These are phyloP conservation scores for Diadumene lineata DNA, from an alignment of 92 coral and sea anemone genomes.

Conservation along the genomic window DNA sequence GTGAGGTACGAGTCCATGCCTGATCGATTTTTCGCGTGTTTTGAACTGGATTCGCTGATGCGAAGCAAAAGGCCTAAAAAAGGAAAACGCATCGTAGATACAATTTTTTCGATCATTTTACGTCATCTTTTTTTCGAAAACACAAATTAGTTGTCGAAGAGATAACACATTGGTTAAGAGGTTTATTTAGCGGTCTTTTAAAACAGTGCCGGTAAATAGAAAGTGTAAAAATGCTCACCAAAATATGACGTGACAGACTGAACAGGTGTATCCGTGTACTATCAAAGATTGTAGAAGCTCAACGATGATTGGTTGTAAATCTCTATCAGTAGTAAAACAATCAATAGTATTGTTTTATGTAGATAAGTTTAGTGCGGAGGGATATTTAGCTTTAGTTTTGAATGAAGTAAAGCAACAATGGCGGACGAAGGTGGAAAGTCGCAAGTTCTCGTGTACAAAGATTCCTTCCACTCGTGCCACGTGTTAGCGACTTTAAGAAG, in stretches of 20 bases:
- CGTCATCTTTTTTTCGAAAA: not conserved
- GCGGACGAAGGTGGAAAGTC: slow-evolving; percentile 52
- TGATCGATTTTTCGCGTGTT: not conserved
- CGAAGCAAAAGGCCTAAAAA: not conserved
- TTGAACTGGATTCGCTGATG: not conserved
- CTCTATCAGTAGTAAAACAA: not conserved
- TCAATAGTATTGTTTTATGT: slow-evolving; percentile 6
- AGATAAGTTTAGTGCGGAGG: slow-evolving; percentile 3
- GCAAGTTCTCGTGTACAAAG: slow-evolving; percentile 77
- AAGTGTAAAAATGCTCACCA: not conserved
- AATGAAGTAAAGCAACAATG: slow-evolving; percentile 37
- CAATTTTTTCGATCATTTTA: not conserved
- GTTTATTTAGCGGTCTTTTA: slow-evolving; percentile 1
- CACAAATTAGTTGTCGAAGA: not conserved
- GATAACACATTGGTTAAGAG: not conserved
- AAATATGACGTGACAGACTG: not conserved
- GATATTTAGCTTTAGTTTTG: not conserved
- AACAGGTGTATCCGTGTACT: not conserved
- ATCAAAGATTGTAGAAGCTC: slow-evolving; percentile 1
- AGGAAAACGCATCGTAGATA: not conserved
- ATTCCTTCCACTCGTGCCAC: slow-evolving; percentile 84
- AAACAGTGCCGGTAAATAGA: slow-evolving; percentile 5
- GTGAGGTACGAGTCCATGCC: too few relatives aligned
- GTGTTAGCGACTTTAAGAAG: slow-evolving; percentile 77
- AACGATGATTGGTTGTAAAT: slow-evolving; percentile 4